These are phyloP conservation scores for Dicycla oo DNA, from an alignment of 2,888 invertebrate species.

Conservation along the genomic window DNA sequence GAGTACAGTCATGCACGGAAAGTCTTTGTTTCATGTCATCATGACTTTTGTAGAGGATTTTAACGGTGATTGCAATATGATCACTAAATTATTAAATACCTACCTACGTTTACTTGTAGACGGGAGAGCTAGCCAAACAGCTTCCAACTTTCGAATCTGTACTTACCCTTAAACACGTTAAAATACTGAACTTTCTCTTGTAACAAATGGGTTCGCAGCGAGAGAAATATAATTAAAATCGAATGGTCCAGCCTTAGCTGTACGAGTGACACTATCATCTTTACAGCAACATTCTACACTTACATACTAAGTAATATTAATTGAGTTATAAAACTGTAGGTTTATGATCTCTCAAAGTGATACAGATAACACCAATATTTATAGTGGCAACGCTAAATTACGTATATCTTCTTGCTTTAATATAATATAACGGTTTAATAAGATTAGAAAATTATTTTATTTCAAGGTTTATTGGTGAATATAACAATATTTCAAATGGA, in stretches of 20 bases:
- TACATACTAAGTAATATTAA: constrained; percentile 62
- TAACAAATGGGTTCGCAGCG: constrained; percentile 44
- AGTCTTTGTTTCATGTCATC: constrained; percentile 6
- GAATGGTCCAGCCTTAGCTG: constrained; percentile 43
- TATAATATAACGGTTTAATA: constrained; percentile 46
- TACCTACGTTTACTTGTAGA: not conserved
- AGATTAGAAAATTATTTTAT: constrained; percentile 60
- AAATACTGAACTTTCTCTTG: constrained; percentile 54
- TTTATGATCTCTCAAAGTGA: constrained; percentile 61
- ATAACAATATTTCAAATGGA: constrained; percentile 56
- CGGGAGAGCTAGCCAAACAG: constrained; percentile 35
- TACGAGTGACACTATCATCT: constrained; percentile 54
- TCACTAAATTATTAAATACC: not conserved
- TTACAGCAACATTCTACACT: constrained; percentile 42
- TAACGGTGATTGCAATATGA: not conserved
- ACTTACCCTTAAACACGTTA: constrained; percentile 51
- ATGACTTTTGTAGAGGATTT: not conserved
- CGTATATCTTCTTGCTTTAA: constrained; percentile 34
- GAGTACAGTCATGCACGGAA: constrained; percentile 45
- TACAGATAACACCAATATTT: constrained; percentile 59
- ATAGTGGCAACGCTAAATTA: constrained; percentile 39
- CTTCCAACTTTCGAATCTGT: constrained; percentile 49
- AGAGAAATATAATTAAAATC: constrained; percentile 55
- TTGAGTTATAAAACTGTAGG: constrained; percentile 61
- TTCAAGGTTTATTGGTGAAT: constrained; percentile 49